phyloP scores from a whole-genome alignment of 2,888 invertebrate species.

The Ferrisia virgata region DNA sequence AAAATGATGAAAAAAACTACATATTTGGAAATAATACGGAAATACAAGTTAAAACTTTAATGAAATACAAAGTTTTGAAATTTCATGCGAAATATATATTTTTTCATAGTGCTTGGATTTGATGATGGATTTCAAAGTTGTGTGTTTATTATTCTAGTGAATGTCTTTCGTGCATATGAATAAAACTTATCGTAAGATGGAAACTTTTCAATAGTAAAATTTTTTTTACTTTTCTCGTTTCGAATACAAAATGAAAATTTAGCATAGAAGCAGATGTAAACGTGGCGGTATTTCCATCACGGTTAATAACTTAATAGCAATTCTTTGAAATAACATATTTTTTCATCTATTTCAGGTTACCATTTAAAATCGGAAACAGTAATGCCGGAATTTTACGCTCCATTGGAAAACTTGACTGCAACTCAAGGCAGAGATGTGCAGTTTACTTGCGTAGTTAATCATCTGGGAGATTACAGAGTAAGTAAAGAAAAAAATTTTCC shows the following conservation, averaged over 20 bases:
- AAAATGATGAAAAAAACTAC: no score
- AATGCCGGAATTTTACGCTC: conserved; percentile 78
- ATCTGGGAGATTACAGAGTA: conserved; percentile 83
- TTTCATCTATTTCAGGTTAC: conserved; percentile 60
- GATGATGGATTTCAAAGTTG: conserved; percentile 2
- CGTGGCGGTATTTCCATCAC: background rate
- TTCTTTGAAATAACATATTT: background rate
- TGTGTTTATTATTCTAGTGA: conserved; percentile 5
- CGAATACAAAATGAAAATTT: background rate
- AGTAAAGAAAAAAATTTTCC: conserved; percentile 48
- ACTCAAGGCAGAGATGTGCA: conserved; percentile 82
- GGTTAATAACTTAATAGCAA: background rate
- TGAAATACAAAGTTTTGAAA: conserved; percentile 10
- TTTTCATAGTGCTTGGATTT: background rate
- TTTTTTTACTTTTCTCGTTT: background rate
- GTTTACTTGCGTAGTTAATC: conserved; percentile 87
- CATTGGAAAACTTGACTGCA: conserved; percentile 81
- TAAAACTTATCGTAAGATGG: background rate
- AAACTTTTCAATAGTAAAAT: background rate
- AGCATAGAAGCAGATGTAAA: background rate
- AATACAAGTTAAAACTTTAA: conserved; percentile 25
- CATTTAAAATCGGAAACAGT: conserved; percentile 62
- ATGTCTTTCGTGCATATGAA: conserved; percentile 14
- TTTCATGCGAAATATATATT: background rate
- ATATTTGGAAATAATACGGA: background rate